Evolutionary conservation across 2,797 vertebrate species (phyloP), one percentile per base, ranked within the genome.

Genomic region (Choloepus didactylus): DNA sequence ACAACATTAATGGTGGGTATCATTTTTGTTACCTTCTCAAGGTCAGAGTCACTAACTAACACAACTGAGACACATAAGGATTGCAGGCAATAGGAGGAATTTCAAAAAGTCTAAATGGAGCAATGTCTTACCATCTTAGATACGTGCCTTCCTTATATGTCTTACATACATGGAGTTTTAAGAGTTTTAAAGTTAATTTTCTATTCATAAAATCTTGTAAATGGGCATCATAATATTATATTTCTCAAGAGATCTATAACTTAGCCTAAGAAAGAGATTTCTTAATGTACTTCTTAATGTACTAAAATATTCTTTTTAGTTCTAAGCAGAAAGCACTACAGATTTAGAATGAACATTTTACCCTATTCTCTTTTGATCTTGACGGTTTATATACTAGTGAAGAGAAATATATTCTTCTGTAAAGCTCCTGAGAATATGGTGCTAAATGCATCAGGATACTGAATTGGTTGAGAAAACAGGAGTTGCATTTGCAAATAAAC

Each of bases 401-500:
- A 93, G 31, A 87, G 15, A 91, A 87, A 93, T 12, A 77, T 6
- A 64, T 62, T 92, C 64, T 73, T 93, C 73, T 89, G 35, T 31
- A 91, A 93, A 96, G 23, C 31, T 54, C 59, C 66, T 67, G 25
- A 89, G 77, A 87, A 80, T 82, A 27, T 21, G 91, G 19, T 94
- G n/a, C 44, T 89, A 80, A 76, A 77, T 49, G 11, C 46, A 91
- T 67, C 75, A 23, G 29, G 62, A 87, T 86, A 90, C 46, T 95
- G 72, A 95, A 84, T 92, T 85, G 29, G 76, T 95, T 69, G 31
- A 29, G 51, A 87, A 95, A 96, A 92, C 86, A 79, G 89, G 23
- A 79, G 38, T 75, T 93, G 14, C 51, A 84, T 83, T 93, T 96
- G 41, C 85, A 94, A 92, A 90, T 88, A 91, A 97, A 86, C 44